phyloP scores from a whole-genome alignment of 2,797 vertebrate species.

The Sarcoramphus papa region DNA sequence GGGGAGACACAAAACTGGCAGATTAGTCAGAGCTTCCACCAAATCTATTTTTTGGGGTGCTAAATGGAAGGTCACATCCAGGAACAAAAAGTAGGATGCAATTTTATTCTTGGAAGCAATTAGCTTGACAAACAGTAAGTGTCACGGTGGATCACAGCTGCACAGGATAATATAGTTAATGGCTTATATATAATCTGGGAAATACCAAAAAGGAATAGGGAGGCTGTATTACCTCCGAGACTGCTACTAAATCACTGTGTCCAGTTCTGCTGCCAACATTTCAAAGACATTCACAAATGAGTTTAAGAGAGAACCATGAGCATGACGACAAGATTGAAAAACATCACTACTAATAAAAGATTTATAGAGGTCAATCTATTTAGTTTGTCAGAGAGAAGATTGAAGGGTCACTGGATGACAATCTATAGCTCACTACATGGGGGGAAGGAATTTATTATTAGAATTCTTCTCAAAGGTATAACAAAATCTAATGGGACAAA shows the following conservation, averaged over 20 bases:
- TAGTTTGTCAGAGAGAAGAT: constrained; percentile 9
- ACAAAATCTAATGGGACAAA: not conserved
- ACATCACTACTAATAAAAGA: constrained; percentile 11
- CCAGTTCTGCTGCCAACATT: not conserved
- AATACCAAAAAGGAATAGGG: not conserved
- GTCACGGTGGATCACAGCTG: not conserved
- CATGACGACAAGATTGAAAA: constrained; percentile 25
- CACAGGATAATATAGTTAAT: not conserved
- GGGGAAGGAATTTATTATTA: not conserved
- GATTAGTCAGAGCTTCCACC: not conserved
- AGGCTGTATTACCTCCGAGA: not conserved
- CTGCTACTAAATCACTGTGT: constrained; percentile 26
- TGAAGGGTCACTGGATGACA: not conserved
- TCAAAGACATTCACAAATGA: constrained; percentile 34
- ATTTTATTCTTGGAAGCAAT: not conserved
- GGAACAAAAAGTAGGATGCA: not conserved
- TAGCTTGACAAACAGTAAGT: not conserved
- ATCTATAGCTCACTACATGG: not conserved
- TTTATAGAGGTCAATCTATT: constrained; percentile 28
- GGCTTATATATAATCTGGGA: not conserved
- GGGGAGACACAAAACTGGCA: not conserved
- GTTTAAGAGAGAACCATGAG: constrained; percentile 13
- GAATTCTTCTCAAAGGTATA: not conserved
- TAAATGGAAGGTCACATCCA: not conserved
- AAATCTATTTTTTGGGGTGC: not conserved